Conservation (phyloP, 2,888 invertebrate genomes). For the Chalcosyrphus nemorum region DNA sequence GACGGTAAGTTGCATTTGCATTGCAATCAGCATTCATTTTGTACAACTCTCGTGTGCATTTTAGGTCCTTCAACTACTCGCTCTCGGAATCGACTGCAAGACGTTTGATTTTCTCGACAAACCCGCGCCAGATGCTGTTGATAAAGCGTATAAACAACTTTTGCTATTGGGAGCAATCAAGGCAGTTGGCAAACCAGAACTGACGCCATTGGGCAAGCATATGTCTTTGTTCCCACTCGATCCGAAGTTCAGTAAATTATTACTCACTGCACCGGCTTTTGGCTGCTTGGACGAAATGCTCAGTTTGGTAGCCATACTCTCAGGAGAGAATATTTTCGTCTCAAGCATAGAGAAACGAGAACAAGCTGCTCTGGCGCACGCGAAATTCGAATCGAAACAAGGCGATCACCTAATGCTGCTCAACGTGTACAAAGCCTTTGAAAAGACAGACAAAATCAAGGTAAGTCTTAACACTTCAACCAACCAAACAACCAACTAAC, state of each 20-base stretch:
- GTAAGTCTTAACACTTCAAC: constrained; percentile 77
- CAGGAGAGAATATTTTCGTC: constrained; percentile 93
- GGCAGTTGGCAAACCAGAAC: constrained; percentile 83
- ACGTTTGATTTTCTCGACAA: constrained; percentile 95
- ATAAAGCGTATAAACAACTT: constrained; percentile 86
- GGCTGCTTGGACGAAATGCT: constrained; percentile 91
- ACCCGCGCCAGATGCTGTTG: constrained; percentile 88
- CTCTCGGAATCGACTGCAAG: constrained; percentile 90
- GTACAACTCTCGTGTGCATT: too few relatives aligned
- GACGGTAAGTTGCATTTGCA: constrained; percentile 76
- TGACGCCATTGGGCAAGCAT: constrained; percentile 90
- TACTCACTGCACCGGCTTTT: constrained; percentile 89
- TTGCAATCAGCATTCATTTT: too few relatives aligned
- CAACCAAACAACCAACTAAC: too few relatives aligned
- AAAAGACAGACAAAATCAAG: constrained; percentile 87
- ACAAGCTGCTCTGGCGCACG: constrained; percentile 87
- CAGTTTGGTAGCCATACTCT: constrained; percentile 92
- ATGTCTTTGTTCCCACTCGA: constrained; percentile 97
- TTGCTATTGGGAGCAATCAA: constrained; percentile 89
- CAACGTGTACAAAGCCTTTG: constrained; percentile 92
- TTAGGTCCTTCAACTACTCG: constrained; percentile 91
- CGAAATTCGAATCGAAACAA: constrained; percentile 91
- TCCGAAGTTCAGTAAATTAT: constrained; percentile 92
- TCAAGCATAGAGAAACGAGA: constrained; percentile 87
- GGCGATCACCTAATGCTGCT: constrained; percentile 97